A percentile compares a stretch with the other conserved stretches of the same genome.
These are phyloP conservation scores for Drosophila anomelani DNA, from an alignment of 2,888 invertebrate species.

Conservation along the genomic window DNA sequence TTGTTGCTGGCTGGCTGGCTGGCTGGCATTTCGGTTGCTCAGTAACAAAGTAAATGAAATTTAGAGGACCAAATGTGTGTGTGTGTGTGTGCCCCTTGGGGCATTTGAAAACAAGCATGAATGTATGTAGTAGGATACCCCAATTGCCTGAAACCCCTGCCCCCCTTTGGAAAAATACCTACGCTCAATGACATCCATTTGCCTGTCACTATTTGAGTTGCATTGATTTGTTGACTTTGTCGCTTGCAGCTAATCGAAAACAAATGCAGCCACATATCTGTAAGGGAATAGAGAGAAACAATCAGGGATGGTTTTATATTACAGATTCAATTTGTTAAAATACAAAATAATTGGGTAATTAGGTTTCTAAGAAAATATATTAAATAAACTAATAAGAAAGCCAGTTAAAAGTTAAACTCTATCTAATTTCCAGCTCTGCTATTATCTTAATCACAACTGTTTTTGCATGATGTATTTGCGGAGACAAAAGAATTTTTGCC, in stretches of 20 bases:
- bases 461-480: conserved; percentile 11
- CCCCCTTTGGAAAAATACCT: not conserved
- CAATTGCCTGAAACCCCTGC: not conserved
- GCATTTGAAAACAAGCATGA: conserved; percentile 11
- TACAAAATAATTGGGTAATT: not conserved
- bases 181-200: conserved; percentile 19
- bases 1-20: conserved; percentile 22
- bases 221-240: conserved; percentile 77
- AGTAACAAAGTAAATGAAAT: conserved; percentile 57
- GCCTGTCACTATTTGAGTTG: conserved; percentile 60
- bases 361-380: too few species aligned
- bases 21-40: conserved; percentile 13
- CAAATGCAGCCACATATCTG: conserved; percentile 56
- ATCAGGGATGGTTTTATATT: not conserved
- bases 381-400: too few species aligned
- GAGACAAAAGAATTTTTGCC: conserved; percentile 58
- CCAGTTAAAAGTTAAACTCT: too few species aligned
- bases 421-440: conserved; percentile 2
- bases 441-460: conserved; percentile 11
- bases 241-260: conserved; percentile 75
- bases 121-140: not conserved
- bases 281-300: conserved; percentile 1
- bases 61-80: conserved; percentile 30
- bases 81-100: conserved; percentile 9
- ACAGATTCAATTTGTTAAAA: not conserved